phyloP scores from a whole-genome alignment of 2,113 vertebrate species.

The Theropithecus gelada region DNA sequence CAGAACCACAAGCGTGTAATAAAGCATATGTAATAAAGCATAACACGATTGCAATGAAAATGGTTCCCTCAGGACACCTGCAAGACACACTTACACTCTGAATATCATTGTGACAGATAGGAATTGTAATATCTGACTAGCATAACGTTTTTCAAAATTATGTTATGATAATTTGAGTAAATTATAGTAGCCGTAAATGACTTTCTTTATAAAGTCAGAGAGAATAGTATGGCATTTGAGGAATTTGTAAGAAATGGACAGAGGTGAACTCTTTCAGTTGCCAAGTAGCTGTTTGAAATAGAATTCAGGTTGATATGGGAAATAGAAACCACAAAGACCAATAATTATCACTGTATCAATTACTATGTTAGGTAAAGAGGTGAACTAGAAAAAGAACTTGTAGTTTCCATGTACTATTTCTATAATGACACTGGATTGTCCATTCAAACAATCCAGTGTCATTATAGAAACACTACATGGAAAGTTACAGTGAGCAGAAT shows the following conservation, averaged over 20 bases:
- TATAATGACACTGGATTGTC: not conserved
- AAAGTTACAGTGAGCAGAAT: not conserved
- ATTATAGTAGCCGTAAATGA: not conserved
- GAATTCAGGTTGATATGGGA: not conserved
- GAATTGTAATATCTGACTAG: not conserved
- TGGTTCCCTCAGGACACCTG: not conserved
- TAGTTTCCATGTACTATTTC: too few relatives aligned
- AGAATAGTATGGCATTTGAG: not conserved
- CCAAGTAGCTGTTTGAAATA: not conserved
- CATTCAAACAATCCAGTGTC: not conserved
- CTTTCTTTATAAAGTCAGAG: not conserved
- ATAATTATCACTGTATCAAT: not conserved
- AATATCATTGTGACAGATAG: not conserved
- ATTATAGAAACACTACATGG: not conserved
- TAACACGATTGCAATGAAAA: not conserved
- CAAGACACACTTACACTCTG: not conserved
- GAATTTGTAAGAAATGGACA: not conserved
- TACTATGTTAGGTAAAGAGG: not conserved
- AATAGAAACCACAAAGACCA: fast-evolving
- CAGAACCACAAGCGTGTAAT: not conserved
- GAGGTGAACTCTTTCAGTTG: constrained; percentile 45
- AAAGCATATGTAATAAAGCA: not conserved
- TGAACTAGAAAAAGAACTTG: not conserved
- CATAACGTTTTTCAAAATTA: not conserved
- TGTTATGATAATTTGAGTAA: not conserved